phyloP scores from a whole-genome alignment of 2,888 invertebrate genomes.

The Cosmopolites sordidus region DNA sequence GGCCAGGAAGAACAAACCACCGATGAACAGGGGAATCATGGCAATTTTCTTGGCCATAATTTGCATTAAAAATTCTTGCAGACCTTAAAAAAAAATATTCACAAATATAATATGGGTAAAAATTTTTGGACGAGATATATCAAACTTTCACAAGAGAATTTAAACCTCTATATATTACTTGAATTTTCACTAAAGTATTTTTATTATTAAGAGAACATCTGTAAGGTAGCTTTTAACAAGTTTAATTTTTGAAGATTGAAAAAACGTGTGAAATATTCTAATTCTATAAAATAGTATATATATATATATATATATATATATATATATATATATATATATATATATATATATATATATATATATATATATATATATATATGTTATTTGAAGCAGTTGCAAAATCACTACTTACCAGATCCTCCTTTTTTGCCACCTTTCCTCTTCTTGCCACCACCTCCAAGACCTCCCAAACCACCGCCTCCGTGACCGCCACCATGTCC shows the following conservation, averaged over 20 bases:
- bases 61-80: conserved; percentile 84
- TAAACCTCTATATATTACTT: too few species aligned
- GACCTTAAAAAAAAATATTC: conserved; percentile 1
- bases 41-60: conserved; percentile 80
- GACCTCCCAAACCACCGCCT: conserved; percentile 53
- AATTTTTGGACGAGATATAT: too few species aligned
- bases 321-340: conserved; percentile 5
- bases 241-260: too few species aligned
- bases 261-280: background rate
- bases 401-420: conserved; percentile 48
- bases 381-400: too few species aligned
- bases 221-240: too few species aligned
- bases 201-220: too few species aligned
- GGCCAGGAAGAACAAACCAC: conserved; percentile 73
- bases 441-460: conserved; percentile 82
- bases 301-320: conserved; percentile 44
- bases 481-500: conserved; percentile 47
- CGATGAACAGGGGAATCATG: conserved; percentile 73
- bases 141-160: too few species aligned
- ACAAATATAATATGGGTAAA: too few species aligned
- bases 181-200: too few species aligned
- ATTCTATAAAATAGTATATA: too few species aligned
- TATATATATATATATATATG: too few species aligned
- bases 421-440: conserved; percentile 54
- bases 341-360: conserved; percentile 2